A percentile compares a stretch with the other conserved stretches of the same genome.
Conservation (phyloP, 2,113 vertebrate genomes). For the Siphamia tubifer region DNA sequence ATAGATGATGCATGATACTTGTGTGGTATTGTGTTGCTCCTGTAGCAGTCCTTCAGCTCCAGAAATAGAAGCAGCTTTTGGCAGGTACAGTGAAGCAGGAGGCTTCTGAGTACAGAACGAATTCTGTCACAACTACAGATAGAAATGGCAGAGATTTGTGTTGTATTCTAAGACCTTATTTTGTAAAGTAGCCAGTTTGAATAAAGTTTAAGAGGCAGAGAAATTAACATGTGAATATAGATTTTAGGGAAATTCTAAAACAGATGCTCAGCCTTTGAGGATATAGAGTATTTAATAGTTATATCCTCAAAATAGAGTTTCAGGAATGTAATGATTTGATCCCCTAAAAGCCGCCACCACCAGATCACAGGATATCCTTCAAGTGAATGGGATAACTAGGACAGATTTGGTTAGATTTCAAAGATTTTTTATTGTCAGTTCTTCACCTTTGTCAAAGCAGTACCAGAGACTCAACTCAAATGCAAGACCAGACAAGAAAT, state of each 20-base stretch:
- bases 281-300: background rate
- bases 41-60: constrained; percentile 8
- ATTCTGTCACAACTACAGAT: constrained; percentile 9
- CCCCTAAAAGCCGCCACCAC: too few relatives aligned
- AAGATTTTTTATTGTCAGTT: too few relatives aligned
- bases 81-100: constrained; percentile 26
- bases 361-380: too few relatives aligned
- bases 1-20: background rate
- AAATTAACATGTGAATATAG: background rate
- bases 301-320: too few relatives aligned
- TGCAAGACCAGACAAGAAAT: too few relatives aligned
- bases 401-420: too few relatives aligned
- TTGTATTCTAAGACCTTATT: background rate
- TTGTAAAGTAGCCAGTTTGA: background rate
- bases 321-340: too few relatives aligned
- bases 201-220: too few relatives aligned
- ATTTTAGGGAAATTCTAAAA: background rate
- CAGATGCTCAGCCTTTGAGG: background rate
- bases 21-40: background rate
- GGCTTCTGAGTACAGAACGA: constrained; percentile 12
- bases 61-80: constrained; percentile 45
- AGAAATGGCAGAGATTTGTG: background rate
- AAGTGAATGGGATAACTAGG: too few relatives aligned
- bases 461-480: too few relatives aligned
- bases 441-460: too few relatives aligned